Base-by-base conservation (phyloP, 2,113 vertebrate species). In the Cyanoderma ruficeps region DNA sequence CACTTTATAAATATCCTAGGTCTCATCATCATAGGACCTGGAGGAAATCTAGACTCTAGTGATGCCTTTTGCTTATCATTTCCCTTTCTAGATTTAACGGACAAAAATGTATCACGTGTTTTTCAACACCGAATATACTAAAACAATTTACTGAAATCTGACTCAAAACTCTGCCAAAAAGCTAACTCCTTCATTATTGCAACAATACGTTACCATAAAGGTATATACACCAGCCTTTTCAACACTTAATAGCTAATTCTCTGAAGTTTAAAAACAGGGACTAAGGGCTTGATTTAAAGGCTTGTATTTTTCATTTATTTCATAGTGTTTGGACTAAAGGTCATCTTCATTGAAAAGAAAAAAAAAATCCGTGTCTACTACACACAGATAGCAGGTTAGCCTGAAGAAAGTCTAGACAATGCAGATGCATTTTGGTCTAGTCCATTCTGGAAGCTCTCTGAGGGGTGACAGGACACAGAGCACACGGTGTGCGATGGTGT, bases 401-500 rank as follows among this genome's bases (percentile, higher is more conserved):
- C 8, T 61, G 65, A 70, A 70, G 28, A 22, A 82, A 64, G 47
- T 11, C 31, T 27, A 37, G 31, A 30, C 11, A 42, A 33, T 10
- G 28, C 5, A 31, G 0, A 2, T 25, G 5, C 3, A 4, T n/a
- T 80, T 70, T 67, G 21, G 15, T 55, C 10, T 16, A 71, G 30
- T 67, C 20, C 22, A 28, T 11, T 63, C 10, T 42, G 25, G 10
- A 39, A 30, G 20, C 7, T 27, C 17, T n/a, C 30, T 81, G 15
- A 24, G 23, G 70, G 21, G 22, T 37, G 30, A 33, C 24, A 44
- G 13, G 19, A 13, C 31, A 33, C 9, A 46, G 13, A 35, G 24
- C 15, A 59, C 41, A 25, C 0, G 10, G 42, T 7, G 11, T 63
- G 70, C 10, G 5, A 22, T 37, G 10, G 3, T n/a, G 25, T 0